Percentiles rank a stretch among this genome's conserved stretches.
These are phyloP conservation scores for Bruchidius siliquastri DNA, from an alignment of 2,888 invertebrate species.

Conservation along the genomic window DNA sequence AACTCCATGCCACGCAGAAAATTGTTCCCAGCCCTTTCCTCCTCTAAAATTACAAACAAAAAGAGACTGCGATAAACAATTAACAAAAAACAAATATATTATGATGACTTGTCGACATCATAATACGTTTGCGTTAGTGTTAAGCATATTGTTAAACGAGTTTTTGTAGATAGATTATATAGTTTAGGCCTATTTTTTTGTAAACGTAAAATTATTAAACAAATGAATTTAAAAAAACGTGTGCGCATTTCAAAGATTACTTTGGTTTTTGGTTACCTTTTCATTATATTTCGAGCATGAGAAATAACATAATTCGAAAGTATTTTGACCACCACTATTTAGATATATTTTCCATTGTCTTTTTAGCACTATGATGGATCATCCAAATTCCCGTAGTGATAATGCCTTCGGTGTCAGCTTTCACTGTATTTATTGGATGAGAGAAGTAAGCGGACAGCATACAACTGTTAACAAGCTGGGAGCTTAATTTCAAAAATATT, in stretches of 20 bases:
- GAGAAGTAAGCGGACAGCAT: not conserved
- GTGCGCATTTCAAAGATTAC: not conserved
- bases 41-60: constrained; percentile 36
- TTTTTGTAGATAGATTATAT: constrained; percentile 41
- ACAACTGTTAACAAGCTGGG: too few relatives aligned
- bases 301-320: constrained; percentile 35
- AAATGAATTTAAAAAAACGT: constrained; percentile 6
- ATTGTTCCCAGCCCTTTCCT: constrained; percentile 34
- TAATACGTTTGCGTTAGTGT: constrained; percentile 46
- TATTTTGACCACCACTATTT: constrained; percentile 26
- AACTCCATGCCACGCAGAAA: constrained; percentile 31
- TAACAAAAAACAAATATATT: constrained; percentile 48
- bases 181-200: constrained; percentile 45
- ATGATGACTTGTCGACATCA: constrained; percentile 43
- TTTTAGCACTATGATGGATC: constrained; percentile 39
- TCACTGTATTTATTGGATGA: constrained; percentile 11
- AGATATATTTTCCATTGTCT: constrained; percentile 22
- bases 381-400: constrained; percentile 47
- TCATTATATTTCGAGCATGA: constrained; percentile 33
- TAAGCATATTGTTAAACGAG: constrained; percentile 40
- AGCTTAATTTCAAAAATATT: too few relatives aligned
- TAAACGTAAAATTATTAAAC: constrained; percentile 23
- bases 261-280: constrained; percentile 13
- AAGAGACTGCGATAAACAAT: constrained; percentile 52
- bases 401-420: constrained; percentile 33